A percentile compares a stretch with the other conserved stretches of the same genome.
Evolutionary conservation across 2,113 vertebrate genomes (phyloP).

Genomic region (Prietella phreatophila): DNA sequence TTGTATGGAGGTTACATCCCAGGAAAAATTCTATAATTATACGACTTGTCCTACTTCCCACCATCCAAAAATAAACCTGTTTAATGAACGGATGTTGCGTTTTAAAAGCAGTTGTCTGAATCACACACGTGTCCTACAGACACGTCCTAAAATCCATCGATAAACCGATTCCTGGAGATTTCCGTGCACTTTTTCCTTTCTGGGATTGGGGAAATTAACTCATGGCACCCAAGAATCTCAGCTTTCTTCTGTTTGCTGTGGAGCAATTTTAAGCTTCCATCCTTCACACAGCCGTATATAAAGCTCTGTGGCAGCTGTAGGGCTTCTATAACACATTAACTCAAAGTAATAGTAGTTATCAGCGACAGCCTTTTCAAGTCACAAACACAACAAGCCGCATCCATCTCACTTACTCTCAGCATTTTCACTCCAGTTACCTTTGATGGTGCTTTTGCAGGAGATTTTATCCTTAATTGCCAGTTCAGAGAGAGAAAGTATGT

Average conservation of each 20-base stretch:
- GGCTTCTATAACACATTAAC: slow-evolving; percentile 44
- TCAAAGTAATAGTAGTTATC: slow-evolving; percentile 52
- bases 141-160: slow-evolving; percentile 57
- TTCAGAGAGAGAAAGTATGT: slow-evolving; percentile 18
- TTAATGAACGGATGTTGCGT: slow-evolving; percentile 70
- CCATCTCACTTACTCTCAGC: slow-evolving; percentile 38
- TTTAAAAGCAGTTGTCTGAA: slow-evolving; percentile 68
- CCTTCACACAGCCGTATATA: slow-evolving; percentile 59
- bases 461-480: slow-evolving; percentile 38
- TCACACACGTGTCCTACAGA: slow-evolving; percentile 37
- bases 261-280: slow-evolving; percentile 54
- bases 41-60: slow-evolving; percentile 66
- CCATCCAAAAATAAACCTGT: slow-evolving; percentile 64
- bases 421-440: slow-evolving; percentile 23
- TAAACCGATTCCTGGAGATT: slow-evolving; percentile 54
- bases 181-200: slow-evolving; percentile 23
- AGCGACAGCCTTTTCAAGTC: slow-evolving; percentile 39
- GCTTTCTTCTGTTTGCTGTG: background rate
- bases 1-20: slow-evolving; percentile 50
- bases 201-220: slow-evolving; percentile 62
- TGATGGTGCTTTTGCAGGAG: slow-evolving; percentile 28
- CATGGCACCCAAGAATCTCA: slow-evolving; percentile 47
- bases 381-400: slow-evolving; percentile 44
- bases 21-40: slow-evolving; percentile 63
- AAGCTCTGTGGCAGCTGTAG: slow-evolving; percentile 58